Base-by-base conservation (phyloP, 2,113 vertebrate species). In the Protomyctophum bolini region DNA sequence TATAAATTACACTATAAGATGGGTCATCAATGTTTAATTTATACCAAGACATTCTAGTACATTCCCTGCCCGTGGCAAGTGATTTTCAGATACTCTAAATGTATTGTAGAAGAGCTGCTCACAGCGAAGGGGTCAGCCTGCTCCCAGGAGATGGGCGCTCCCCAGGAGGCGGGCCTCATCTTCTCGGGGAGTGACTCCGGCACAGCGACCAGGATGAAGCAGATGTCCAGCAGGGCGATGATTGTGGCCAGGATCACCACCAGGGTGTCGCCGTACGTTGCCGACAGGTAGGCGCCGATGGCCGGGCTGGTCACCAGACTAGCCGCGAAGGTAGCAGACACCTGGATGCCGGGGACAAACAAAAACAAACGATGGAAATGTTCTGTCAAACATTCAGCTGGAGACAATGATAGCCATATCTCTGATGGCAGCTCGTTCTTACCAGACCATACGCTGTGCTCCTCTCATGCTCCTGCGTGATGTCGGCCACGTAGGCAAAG, bases 121-220 rank as follows among this genome's bases (percentile, higher is more conserved):
- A 97, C 95, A 58, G 95, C 93, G 0, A 97, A 97, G 0, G 95
- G 95, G 58, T 96, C 95, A 0, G 96, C 96, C 81, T 97, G 96
- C 58, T 97, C 96, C 96, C 96, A 96, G 61, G 96, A 96, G 80
- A 96, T 96, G 0, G 96, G 95, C 0, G 96, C 95, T 58, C 95
- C 96, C 96, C 95, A 97, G 0, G 95, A 97, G 0, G 95, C 96
- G 0, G 96, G 96, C 49, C 96, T 93, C 96, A 97, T 97, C 83
- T 97, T 96, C 64, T 97, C 96, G 0, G 96, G 96, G 84, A 97
- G 91, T 0, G 96, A 97, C 85, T 97, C 96, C 0, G 96, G 96
- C 68, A 97, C 96, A 0, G 94, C 96, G 85, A 96, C 91, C 75
- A 97, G 89, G 86, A 97, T 97, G 91, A 97, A 97, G 76, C 94